A percentile compares a stretch with the other conserved stretches of the same genome.
phyloP scores from a whole-genome alignment of 2,888 invertebrate genomes.

The Alloscopus bannaensis region DNA sequence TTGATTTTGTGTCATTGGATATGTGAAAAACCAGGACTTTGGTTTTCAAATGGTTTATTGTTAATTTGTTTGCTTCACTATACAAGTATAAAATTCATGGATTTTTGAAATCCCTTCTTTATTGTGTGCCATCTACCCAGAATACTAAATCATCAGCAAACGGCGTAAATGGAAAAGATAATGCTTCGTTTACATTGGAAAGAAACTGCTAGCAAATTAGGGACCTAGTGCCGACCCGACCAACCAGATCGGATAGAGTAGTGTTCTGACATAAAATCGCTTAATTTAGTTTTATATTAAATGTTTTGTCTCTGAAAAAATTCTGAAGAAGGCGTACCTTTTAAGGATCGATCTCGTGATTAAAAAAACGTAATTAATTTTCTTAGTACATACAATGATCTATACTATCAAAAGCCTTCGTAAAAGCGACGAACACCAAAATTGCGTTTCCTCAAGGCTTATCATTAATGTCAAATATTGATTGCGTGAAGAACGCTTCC shows the following conservation, averaged over 20 bases:
- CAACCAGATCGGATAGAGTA: not conserved
- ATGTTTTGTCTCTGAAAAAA: slow-evolving; percentile 1
- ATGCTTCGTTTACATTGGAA: slow-evolving; percentile 42
- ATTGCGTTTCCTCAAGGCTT: slow-evolving; percentile 29
- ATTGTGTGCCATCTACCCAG: not conserved
- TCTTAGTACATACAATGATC: not conserved
- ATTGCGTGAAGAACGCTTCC: slow-evolving; percentile 9
- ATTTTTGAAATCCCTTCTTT: slow-evolving; percentile 3
- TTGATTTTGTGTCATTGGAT: not conserved
- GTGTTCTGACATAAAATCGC: not conserved
- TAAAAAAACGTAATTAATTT: slow-evolving; percentile 2
- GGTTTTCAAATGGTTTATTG: slow-evolving; percentile 33
- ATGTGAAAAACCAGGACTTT: slow-evolving; percentile 29
- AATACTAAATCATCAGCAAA: slow-evolving; percentile 54
- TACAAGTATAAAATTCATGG: not conserved
- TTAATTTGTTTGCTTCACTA: slow-evolving; percentile 24
- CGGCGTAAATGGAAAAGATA: slow-evolving; percentile 19
- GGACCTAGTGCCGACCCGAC: slow-evolving; percentile 36
- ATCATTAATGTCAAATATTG: slow-evolving; percentile 5
- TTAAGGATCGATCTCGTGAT: not conserved
- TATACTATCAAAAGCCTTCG: slow-evolving; percentile 24
- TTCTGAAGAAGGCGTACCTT: not conserved
- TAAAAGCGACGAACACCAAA: slow-evolving; percentile 32
- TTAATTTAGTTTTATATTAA: slow-evolving; percentile 2
- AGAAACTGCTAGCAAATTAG: slow-evolving; percentile 20